Evolutionary conservation across 2,113 vertebrate species (phyloP), one percentile per base, ranked within the genome.

Genomic region (western clawed frog (Xenopus tropicalis)): DNA sequence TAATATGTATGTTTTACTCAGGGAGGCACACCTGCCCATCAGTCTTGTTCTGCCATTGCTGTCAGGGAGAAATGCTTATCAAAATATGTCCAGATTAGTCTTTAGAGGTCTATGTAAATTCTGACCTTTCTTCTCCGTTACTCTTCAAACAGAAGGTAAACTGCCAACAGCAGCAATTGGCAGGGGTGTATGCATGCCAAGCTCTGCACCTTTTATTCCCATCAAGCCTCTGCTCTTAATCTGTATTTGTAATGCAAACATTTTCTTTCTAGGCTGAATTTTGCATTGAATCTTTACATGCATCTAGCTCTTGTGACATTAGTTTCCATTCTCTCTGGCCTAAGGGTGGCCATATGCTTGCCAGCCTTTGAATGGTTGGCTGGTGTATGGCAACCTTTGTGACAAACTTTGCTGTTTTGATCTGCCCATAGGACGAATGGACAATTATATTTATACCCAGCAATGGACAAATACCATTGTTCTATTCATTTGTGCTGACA

Each of bases 1-100:
- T 23, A 22, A 19, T 11, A 14, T 73, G 71, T 66, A 6, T 66
- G 25, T 59, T 73, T 65, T 66, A 29, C 52, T 37, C 37, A 20
- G 19, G 17, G 3, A 4, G 52, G 17, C 63, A 66, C 71, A 66
- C 71, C 71, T 63, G 65, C 51, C 19, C 42, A 62, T 66, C 71
- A 73, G 62, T 73, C 71, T 73, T 73, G 63, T 73, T 73, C 52
- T 46, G 63, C 71, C 71, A 73, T 37, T 73, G 37, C 71, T 66
- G 71, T 73, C 71, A 73, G 52, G 52, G 58, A n/a, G 63, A 16
- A 65, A 58, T 73, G 71, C 71, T 52, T 73, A 73, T 54, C 66
- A 73, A 66, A 73, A 73, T 73, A 73, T 59, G 62, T 19, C 37
- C 16, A 62, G 71, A 73, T 66, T 73, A 73, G 54, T 66, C 52